Conservation (phyloP, 2,888 invertebrate species). For the Leptura quadrifasciata region DNA sequence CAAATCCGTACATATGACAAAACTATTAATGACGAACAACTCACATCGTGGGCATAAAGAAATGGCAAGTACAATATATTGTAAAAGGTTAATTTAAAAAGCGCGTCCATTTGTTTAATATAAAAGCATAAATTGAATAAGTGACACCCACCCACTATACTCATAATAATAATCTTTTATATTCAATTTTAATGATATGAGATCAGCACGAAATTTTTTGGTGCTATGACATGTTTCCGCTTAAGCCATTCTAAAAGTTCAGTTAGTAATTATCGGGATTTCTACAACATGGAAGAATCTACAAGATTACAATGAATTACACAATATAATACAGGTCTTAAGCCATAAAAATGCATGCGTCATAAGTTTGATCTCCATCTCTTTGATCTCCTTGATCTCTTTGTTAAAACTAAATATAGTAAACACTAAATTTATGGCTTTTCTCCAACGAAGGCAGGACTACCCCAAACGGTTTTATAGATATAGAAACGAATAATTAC, state of each 20-base stretch:
- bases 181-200: background rate
- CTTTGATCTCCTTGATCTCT: too few relatives aligned
- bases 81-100: constrained; percentile 7
- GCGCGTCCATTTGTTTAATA: background rate
- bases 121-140: background rate
- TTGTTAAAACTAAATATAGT: too few relatives aligned
- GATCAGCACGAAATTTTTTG: background rate
- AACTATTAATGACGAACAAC: background rate
- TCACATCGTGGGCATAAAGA: background rate
- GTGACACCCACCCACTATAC: background rate
- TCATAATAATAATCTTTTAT: background rate
- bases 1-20: too few relatives aligned
- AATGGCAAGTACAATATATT: constrained; percentile 1
- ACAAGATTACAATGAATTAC: background rate
- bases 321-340: background rate
- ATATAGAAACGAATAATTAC: too few relatives aligned
- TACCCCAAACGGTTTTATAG: too few relatives aligned
- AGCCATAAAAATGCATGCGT: too few relatives aligned
- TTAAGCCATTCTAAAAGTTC: background rate
- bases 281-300: background rate
- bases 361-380: too few relatives aligned
- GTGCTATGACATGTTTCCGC: background rate
- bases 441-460: too few relatives aligned
- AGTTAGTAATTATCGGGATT: background rate
- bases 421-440: too few relatives aligned